phyloP scores from a whole-genome alignment of 2,888 invertebrate genomes.

The Pterobdella sp. region DNA sequence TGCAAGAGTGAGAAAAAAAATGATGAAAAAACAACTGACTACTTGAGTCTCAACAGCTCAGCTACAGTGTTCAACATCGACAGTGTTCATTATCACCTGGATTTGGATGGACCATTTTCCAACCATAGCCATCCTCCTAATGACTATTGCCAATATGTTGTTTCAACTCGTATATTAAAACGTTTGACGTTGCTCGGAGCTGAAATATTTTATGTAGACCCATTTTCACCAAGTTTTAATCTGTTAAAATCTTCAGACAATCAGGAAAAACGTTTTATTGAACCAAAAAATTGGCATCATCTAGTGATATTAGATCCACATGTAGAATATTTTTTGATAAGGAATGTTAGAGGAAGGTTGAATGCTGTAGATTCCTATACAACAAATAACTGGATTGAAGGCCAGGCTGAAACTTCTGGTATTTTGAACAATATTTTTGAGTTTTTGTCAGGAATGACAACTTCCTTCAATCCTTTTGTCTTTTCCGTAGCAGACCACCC shows the following conservation, averaged over 20 bases:
- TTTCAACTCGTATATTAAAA: conserved; percentile 24
- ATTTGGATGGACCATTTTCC: background rate
- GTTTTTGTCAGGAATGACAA: background rate
- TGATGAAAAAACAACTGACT: background rate
- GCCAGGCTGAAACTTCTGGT: background rate
- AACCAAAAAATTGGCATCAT: conserved; percentile 29
- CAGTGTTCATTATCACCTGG: background rate
- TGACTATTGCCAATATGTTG: background rate
- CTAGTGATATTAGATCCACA: conserved; percentile 29
- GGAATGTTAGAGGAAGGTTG: conserved; percentile 25
- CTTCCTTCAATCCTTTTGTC: background rate
- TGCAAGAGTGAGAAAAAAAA: too few relatives aligned
- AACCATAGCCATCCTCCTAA: background rate
- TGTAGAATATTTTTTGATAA: conserved; percentile 27
- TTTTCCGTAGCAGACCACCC: conserved; percentile 25
- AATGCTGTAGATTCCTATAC: conserved; percentile 18
- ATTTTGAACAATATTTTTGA: background rate
- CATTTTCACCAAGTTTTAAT: background rate
- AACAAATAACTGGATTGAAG: conserved; percentile 23
- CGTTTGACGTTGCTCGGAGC: conserved; percentile 25
- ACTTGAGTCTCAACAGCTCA: background rate
- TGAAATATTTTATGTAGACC: conserved; percentile 9
- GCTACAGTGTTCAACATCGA: background rate
- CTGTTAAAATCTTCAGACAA: background rate
- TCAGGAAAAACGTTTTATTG: background rate